phyloP scores from a whole-genome alignment of 2,113 vertebrate species.

The Lipotes vexillifer region DNA sequence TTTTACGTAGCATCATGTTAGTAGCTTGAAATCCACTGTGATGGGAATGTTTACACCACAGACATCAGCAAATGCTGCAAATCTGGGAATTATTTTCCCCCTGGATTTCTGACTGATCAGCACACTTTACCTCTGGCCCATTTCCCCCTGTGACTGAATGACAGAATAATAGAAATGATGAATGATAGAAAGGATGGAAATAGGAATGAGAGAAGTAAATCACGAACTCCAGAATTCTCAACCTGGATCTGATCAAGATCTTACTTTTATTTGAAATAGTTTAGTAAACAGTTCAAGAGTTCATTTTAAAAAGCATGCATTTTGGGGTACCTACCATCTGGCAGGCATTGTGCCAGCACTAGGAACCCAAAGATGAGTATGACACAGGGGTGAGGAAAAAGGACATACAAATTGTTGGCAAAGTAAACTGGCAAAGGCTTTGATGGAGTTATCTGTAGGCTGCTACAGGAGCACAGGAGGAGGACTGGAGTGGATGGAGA shows the following conservation, averaged over 20 bases:
- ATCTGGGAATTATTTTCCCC: neutral
- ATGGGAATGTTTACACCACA: neutral
- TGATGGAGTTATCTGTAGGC: neutral
- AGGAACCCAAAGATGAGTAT: neutral
- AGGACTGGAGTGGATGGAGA: too few species aligned
- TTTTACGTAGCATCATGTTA: neutral
- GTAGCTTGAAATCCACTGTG: neutral
- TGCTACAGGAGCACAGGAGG: neutral
- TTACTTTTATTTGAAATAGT: neutral
- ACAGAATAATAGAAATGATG: neutral
- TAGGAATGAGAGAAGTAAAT: neutral
- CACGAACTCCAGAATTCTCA: neutral
- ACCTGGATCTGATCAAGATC: neutral
- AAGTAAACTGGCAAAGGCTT: neutral
- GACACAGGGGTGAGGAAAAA: rapidly evolving
- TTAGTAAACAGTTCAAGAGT: neutral
- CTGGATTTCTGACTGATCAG: neutral
- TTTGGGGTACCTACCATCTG: neutral
- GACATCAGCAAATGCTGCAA: neutral
- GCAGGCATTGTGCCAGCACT: neutral
- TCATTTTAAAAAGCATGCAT: neutral
- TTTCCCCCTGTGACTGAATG: neutral
- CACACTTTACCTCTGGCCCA: neutral
- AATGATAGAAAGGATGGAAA: neutral
- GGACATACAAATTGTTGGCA: neutral